Percentiles rank a stretch among this genome's conserved stretches.
Conservation (phyloP, 2,888 invertebrate species). For the Pollenia griseotomentosa region DNA sequence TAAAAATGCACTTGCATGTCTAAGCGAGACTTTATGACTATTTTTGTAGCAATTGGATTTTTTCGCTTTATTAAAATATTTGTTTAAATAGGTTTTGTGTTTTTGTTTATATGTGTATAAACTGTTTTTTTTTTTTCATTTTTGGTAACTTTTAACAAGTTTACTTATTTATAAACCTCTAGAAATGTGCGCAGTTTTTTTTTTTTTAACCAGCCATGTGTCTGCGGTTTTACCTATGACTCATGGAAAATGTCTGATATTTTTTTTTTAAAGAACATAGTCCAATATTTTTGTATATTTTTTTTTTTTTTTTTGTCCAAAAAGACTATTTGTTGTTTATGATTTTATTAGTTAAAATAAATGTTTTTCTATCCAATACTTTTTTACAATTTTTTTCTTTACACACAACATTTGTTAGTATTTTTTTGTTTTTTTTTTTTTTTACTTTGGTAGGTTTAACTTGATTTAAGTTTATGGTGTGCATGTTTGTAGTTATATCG, state of each 20-base stretch:
- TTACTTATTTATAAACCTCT: conserved; percentile 65
- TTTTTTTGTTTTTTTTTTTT: conserved; percentile 9
- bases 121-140: conserved; percentile 34
- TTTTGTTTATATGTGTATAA: background rate
- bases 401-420: conserved; percentile 56
- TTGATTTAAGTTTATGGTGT: conserved; percentile 59
- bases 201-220: conserved; percentile 59
- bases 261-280: conserved; percentile 63
- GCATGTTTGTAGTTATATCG: conserved; percentile 65
- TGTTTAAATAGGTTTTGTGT: conserved; percentile 55
- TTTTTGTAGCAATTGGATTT: conserved; percentile 43
- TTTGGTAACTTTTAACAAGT: conserved; percentile 68
- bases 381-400: conserved; percentile 40
- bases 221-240: conserved; percentile 66
- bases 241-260: conserved; percentile 69
- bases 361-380: conserved; percentile 72
- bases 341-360: conserved; percentile 80
- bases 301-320: conserved; percentile 73
- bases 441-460: conserved; percentile 17
- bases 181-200: conserved; percentile 42
- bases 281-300: conserved; percentile 71
- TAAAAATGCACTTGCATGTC: conserved; percentile 74
- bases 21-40: conserved; percentile 69
- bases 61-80: conserved; percentile 60
- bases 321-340: conserved; percentile 77